phyloP scores from a whole-genome alignment of 2,888 invertebrate genomes.

The Aspidiotus destructor region DNA sequence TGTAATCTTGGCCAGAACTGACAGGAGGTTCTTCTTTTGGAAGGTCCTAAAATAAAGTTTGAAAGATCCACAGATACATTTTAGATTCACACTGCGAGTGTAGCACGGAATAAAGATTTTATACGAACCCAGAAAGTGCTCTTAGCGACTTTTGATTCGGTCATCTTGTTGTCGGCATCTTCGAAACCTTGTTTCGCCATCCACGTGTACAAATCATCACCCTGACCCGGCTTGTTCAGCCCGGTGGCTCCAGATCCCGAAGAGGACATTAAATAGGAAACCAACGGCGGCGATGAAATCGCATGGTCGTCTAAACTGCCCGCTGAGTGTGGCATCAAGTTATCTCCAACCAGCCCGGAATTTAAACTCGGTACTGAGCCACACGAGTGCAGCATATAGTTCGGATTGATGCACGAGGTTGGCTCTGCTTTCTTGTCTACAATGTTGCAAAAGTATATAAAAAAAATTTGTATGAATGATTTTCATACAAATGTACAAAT shows the following conservation, averaged over 20 bases:
- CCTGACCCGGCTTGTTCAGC: conserved; percentile 45
- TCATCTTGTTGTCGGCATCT: conserved; percentile 42
- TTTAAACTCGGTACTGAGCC: conserved; percentile 24
- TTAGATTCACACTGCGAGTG: not conserved
- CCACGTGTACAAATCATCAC: conserved; percentile 91
- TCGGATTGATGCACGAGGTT: not conserved
- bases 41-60: conserved; percentile 15
- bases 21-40: conserved; percentile 27
- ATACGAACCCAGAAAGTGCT: conserved; percentile 27
- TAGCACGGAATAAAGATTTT: not conserved
- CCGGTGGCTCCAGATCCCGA: conserved; percentile 22
- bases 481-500: not conserved
- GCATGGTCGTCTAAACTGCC: conserved; percentile 32
- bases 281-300: conserved; percentile 32
- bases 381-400: conserved; percentile 16
- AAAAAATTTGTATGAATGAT: not conserved
- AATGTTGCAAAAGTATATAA: not conserved
- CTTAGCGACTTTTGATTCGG: conserved; percentile 29
- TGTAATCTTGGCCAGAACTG: conserved; percentile 35
- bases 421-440: conserved; percentile 20
- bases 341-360: conserved; percentile 18
- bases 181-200: conserved; percentile 80
- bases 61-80: not conserved
- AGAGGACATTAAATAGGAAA: conserved; percentile 21
- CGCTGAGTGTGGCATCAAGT: conserved; percentile 25